Evolutionary conservation across 2,888 invertebrate species (phyloP).

Genomic region (Agriopis aurantiaria): DNA sequence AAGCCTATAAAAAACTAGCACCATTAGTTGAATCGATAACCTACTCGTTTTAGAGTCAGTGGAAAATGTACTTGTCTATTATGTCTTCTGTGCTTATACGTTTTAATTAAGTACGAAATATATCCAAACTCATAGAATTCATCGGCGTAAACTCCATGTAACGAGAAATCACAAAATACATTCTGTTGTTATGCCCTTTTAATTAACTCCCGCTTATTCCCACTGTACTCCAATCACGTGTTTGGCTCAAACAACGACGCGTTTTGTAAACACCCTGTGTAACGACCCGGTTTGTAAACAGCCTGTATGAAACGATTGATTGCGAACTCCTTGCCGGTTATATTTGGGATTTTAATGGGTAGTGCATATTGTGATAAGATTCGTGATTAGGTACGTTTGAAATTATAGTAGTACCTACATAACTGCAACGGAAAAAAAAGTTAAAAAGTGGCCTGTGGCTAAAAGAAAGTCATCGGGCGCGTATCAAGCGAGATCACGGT

Average conservation of each 20-base stretch:
- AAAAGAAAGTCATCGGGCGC: too few relatives aligned
- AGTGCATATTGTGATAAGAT: background rate
- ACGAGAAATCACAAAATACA: constrained; percentile 23
- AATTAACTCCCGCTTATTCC: constrained; percentile 22
- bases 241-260: constrained; percentile 13
- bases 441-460: too few relatives aligned
- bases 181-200: constrained; percentile 15
- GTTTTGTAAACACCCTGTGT: constrained; percentile 27
- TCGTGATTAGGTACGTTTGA: too few relatives aligned
- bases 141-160: constrained; percentile 3
- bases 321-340: constrained; percentile 7
- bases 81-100: too few relatives aligned
- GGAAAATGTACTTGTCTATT: too few relatives aligned
- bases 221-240: constrained; percentile 2
- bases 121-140: background rate
- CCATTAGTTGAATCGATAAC: too few relatives aligned
- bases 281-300: constrained; percentile 27
- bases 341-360: constrained; percentile 12
- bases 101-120: too few relatives aligned
- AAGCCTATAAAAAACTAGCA: too few relatives aligned
- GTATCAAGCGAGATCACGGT: too few relatives aligned
- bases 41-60: too few relatives aligned
- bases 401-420: too few relatives aligned
- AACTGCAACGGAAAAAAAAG: too few relatives aligned
- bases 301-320: constrained; percentile 22